Conservation (phyloP, 2,113 vertebrate genomes). For the Equus przewalskii region DNA sequence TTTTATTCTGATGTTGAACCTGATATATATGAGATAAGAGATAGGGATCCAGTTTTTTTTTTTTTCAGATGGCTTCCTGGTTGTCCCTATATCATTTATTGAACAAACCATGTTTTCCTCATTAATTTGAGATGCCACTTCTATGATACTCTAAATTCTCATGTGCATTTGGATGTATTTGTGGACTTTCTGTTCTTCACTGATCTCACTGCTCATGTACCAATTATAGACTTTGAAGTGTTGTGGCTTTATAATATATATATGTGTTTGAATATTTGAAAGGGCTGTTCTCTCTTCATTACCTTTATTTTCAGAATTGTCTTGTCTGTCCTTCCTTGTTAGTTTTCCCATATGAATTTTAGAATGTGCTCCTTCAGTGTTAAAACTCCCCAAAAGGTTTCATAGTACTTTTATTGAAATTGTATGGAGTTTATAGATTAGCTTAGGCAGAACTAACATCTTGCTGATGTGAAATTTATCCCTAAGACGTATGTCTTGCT, state of each 20-base stretch:
- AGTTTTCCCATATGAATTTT: not conserved
- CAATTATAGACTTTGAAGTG: not conserved
- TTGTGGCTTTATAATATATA: not conserved
- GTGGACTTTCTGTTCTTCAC: not conserved
- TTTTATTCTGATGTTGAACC: not conserved
- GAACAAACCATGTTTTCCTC: not conserved
- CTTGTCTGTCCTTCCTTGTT: not conserved
- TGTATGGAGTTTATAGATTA: not conserved
- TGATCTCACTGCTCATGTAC: not conserved
- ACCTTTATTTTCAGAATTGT: not conserved
- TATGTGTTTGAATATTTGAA: slow-evolving; percentile 16
- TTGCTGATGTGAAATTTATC: not conserved
- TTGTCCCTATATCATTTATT: not conserved
- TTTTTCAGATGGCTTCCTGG: not conserved
- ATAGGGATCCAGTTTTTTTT: not conserved
- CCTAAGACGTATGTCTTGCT: not conserved
- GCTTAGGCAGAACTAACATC: not conserved
- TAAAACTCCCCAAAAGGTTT: not conserved
- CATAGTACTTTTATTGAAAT: not conserved
- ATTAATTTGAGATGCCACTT: not conserved
- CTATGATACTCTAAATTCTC: not conserved
- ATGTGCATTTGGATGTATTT: not conserved
- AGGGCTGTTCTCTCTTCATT: not conserved
- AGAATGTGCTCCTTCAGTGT: not conserved
- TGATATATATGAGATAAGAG: not conserved